Evolutionary conservation across 2,888 invertebrate genomes (phyloP), one percentile per base, ranked within the genome.

Genomic region (Synanthedon formicaeformis): DNA sequence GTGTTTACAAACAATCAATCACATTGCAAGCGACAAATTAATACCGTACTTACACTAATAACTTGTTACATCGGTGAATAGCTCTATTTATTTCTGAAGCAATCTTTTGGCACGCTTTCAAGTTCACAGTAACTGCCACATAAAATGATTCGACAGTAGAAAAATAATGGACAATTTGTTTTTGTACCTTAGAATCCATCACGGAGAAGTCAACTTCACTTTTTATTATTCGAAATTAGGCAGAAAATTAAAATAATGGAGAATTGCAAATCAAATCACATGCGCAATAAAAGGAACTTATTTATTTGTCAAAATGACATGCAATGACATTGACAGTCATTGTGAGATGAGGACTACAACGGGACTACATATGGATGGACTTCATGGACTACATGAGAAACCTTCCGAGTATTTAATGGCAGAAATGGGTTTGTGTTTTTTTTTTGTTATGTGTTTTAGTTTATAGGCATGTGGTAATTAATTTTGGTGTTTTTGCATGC

Each of bases 171-270:
- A 86, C 72, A 50, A 90, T 71, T 65, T 87, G 79, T 64, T 87
- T 89, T 69, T 90, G 89, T 56, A 89, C 67, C 68, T 81, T 81
- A 54, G 64, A 60, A 78, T 87, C 88, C 87, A 87, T 87, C 67
- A 76, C 81, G 60, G 51, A 54, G 50, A 56, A 45, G 13, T 49
- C 18, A 49, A 49, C 16, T 49, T 49, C 18, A 49, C 23, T 49
- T 49, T 18, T 49, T 45, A n/a, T 14, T n/a, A 14, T 14, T 45
- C 48, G 48, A 45, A 45, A 45, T 45, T 45, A 12, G 10, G 34
- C 10, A 34, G 34, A 34, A 34, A 34, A 34, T 34, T 34, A 34
- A 27, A 50, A 16, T 12, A 41, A n/a, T 41, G 27, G 10, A 51
- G 11, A 18, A 45, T 23, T 13, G 13, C 10, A 41, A 48, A 23